These are phyloP conservation scores for Heliothis subflexa DNA, from an alignment of 1,140 invertebrate genomes.

Conservation along the genomic window DNA sequence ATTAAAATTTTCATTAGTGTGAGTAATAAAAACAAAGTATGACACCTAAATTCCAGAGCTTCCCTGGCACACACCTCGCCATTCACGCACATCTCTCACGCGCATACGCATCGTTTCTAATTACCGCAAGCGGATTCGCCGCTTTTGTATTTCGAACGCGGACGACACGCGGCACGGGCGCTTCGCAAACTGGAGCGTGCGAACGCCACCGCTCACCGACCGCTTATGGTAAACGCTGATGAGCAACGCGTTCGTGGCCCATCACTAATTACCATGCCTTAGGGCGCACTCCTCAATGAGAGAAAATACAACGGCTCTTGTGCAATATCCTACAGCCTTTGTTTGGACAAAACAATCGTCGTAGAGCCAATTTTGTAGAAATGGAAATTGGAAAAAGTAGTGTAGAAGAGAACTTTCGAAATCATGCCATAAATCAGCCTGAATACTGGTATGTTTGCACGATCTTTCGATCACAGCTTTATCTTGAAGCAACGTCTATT, in stretches of 20 bases:
- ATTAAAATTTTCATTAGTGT: slow-evolving; percentile 28
- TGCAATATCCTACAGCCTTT: slow-evolving; percentile 9
- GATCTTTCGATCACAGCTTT: neutral
- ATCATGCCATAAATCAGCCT: too few species aligned
- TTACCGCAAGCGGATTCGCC: slow-evolving; percentile 47
- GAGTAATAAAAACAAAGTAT: slow-evolving; percentile 32
- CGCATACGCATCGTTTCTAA: slow-evolving; percentile 42
- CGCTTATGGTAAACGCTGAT: slow-evolving; percentile 50
- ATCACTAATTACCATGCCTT: slow-evolving; percentile 47
- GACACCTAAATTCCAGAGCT: slow-evolving; percentile 28
- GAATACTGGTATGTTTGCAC: too few species aligned
- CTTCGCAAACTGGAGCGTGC: slow-evolving; percentile 53
- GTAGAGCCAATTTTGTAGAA: slow-evolving; percentile 4
- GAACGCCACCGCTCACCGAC: slow-evolving; percentile 43
- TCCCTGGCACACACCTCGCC: slow-evolving; percentile 28
- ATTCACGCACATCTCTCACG: slow-evolving; percentile 29
- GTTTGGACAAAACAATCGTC: slow-evolving; percentile 15
- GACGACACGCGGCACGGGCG: slow-evolving; percentile 32
- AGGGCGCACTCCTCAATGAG: slow-evolving; percentile 23
- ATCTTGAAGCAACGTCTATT: neutral
- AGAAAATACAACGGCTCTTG: slow-evolving; percentile 26
- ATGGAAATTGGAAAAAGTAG: neutral
- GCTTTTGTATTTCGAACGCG: slow-evolving; percentile 44
- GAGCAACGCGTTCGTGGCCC: slow-evolving; percentile 38
- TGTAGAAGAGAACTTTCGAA: neutral